These are phyloP conservation scores for Galeruca laticollis DNA, from an alignment of 2,888 invertebrate genomes.

Conservation along the genomic window DNA sequence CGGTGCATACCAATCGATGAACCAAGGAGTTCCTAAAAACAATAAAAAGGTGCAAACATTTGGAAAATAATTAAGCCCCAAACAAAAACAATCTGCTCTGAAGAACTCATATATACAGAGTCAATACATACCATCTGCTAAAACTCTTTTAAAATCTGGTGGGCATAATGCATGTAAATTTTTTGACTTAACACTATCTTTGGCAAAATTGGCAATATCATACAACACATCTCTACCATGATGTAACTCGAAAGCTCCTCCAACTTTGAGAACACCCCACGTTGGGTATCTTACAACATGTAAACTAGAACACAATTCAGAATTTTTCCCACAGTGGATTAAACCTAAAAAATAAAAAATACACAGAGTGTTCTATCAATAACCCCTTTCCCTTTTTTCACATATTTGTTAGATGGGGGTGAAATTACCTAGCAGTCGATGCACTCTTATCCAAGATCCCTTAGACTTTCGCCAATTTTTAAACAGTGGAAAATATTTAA, in stretches of 20 bases:
- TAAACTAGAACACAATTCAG: conserved; percentile 71
- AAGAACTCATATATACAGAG: not conserved
- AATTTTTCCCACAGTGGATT: conserved; percentile 73
- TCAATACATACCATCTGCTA: conserved; percentile 66
- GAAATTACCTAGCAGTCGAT: too few species aligned
- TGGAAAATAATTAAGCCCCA: not conserved
- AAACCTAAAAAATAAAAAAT: conserved; percentile 67
- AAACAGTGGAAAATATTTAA: too few species aligned
- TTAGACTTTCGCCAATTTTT: too few species aligned
- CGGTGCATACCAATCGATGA: conserved; percentile 83
- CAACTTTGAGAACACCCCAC: conserved; percentile 80
- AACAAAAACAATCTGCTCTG: not conserved
- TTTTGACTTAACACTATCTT: conserved; percentile 71
- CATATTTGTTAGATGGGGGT: not conserved
- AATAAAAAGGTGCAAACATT: too few species aligned
- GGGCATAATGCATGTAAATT: conserved; percentile 75
- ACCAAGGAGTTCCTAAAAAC: conserved; percentile 69
- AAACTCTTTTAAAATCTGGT: conserved; percentile 72
- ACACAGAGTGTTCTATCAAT: conserved; percentile 4
- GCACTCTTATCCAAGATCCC: too few species aligned
- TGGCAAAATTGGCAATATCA: conserved; percentile 74
- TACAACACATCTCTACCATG: conserved; percentile 74
- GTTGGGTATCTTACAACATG: conserved; percentile 74
- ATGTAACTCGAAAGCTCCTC: conserved; percentile 81
- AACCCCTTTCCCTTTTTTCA: not conserved